Evolutionary conservation across 2,113 vertebrate species (phyloP), one percentile per base, ranked within the genome.

Genomic region (Diadophis punctatus): DNA sequence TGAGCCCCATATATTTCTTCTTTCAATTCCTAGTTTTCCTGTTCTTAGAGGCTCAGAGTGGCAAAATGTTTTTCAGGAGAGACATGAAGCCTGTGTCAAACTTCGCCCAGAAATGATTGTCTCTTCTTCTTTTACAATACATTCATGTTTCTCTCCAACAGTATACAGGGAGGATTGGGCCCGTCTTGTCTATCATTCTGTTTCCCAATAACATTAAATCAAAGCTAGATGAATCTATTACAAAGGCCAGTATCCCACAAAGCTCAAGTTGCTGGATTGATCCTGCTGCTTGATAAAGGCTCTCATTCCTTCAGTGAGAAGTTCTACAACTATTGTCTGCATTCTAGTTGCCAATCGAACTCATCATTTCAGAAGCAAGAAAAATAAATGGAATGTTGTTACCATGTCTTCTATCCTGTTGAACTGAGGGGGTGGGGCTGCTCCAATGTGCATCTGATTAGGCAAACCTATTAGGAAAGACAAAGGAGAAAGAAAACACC

Each of bases 331-430:
- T 25, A 30, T 27, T 55, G 27, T 53, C 30, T 27, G 39, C 60
- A 55, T 43, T 20, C 46, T 39, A 23, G 58, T 6, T 39, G 22
- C 34, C 60, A 43, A 27, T 52, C 6, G 20, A 34, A 52, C 49
- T 27, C 14, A 10, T 9, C 20, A 49, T 20, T 60, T 86, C 74
- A 86, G 55, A 86, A 92, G 27, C 55, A 51, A 16, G 74, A 85
- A 86, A 86, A 23, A 52, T 2, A 86, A 23, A 39, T 49, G 23
- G 91, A 27, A 8, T 90, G 94, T 97, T 90, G 94, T 97, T 98
- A 99, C 98, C 98, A 99, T 98, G 90, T 98, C 98, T 95, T 99
- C 98, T 96, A 99, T 98, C 94, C 98, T 98, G 96, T 96, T 98
- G 58, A 98, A 99, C 92, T 98, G 98, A 84, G 98, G 96, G 0